phyloP scores from a whole-genome alignment of 35 echinoderm and acorn worm genomes.

The Holothuria glaberrima region DNA sequence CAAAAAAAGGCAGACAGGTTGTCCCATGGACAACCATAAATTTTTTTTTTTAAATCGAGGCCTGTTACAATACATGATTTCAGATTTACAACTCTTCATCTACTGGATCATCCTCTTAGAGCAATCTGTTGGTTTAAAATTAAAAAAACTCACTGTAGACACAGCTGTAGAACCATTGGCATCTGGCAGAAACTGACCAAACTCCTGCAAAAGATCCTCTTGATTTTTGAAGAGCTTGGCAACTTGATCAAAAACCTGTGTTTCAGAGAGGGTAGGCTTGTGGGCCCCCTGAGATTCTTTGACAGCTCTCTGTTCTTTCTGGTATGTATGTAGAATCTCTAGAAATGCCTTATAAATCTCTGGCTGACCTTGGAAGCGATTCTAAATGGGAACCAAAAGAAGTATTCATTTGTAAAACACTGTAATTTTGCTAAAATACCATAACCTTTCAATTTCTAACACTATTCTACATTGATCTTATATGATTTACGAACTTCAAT shows the following conservation, averaged over 20 bases:
- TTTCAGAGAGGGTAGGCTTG: slow-evolving; percentile 87
- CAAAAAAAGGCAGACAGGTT: no score
- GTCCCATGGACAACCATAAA: no score
- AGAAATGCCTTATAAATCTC: slow-evolving; percentile 99
- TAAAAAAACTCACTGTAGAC: slow-evolving; percentile 1
- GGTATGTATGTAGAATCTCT: slow-evolving; percentile 99
- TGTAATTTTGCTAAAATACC: no score
- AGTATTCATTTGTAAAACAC: background rate
- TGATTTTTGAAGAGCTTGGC: slow-evolving; percentile 97
- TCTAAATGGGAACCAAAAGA: slow-evolving; percentile 43
- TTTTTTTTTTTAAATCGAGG: no score
- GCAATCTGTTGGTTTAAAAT: background rate
- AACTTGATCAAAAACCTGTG: slow-evolving; percentile 95
- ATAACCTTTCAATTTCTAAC: no score
- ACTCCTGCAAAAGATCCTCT: slow-evolving; percentile 95
- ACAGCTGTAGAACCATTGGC: slow-evolving; percentile 82
- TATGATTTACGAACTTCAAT: no score
- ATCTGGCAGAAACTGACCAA: slow-evolving; percentile 99
- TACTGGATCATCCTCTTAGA: no score
- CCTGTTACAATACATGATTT: no score
- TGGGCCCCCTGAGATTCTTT: slow-evolving; percentile 93
- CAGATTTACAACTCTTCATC: no score
- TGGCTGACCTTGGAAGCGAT: slow-evolving; percentile 98
- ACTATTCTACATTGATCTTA: no score
- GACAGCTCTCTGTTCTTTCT: slow-evolving; percentile 96